Conservation (phyloP, 2,888 invertebrate species). For the Plebejus anna region DNA sequence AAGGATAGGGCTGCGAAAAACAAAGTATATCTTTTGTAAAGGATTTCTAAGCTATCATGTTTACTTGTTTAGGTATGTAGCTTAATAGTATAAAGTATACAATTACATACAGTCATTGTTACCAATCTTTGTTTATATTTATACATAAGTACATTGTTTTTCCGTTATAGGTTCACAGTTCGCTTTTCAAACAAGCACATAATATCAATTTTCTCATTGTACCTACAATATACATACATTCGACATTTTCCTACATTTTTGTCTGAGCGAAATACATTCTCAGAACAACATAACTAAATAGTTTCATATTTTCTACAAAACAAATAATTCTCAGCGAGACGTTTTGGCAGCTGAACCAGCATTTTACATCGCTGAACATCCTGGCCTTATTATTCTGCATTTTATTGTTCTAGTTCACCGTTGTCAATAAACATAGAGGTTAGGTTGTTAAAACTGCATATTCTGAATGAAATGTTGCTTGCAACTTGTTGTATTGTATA, state of each 20-base stretch:
- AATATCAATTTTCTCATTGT: no score
- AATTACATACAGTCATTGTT: no score
- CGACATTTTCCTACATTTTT: no score
- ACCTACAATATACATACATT: no score
- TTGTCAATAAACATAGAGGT: slow-evolving; percentile 10
- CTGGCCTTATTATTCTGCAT: slow-evolving; percentile 15
- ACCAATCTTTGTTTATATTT: no score
- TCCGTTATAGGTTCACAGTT: no score
- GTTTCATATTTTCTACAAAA: not conserved
- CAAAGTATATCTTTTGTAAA: not conserved
- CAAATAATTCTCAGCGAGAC: not conserved
- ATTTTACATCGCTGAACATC: not conserved
- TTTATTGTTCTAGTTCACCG: slow-evolving; percentile 7
- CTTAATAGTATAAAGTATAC: no score
- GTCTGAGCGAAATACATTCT: not conserved
- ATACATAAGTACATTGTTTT: not conserved
- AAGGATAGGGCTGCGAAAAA: not conserved
- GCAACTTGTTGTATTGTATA: not conserved
- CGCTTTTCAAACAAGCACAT: no score
- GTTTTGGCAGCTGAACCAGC: not conserved
- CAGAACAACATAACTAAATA: not conserved
- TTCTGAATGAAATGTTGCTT: not conserved
- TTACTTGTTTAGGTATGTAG: not conserved
- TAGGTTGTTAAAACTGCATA: not conserved
- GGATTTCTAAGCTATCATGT: not conserved